Evolutionary conservation across 37 sponge, comb jelly and placozoan genomes (phyloP).

Genomic region (Beroe forskalii): DNA sequence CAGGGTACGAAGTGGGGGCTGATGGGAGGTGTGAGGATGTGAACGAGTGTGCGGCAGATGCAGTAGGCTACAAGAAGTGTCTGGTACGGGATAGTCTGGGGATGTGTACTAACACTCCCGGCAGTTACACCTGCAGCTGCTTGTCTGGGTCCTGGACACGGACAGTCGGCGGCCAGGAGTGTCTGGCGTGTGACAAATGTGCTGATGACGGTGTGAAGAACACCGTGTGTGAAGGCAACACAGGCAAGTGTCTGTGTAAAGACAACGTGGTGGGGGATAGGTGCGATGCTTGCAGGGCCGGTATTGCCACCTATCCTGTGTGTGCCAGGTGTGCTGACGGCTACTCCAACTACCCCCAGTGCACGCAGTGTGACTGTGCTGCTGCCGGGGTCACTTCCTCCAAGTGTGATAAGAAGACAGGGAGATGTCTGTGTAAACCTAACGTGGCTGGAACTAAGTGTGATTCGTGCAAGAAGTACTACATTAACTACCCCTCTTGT

Average conservation of each 20-base stretch:
- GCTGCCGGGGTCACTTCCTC: neutral
- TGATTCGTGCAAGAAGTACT: neutral
- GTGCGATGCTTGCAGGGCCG: neutral
- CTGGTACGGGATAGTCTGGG: neutral
- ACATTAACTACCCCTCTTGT: neutral
- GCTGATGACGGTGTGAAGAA: neutral
- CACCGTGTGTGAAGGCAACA: neutral
- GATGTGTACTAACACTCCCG: neutral
- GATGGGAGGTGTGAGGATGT: conserved; percentile 32
- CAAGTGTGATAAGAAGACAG: neutral
- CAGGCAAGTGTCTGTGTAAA: neutral
- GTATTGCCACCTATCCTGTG: neutral
- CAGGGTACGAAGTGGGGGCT: neutral
- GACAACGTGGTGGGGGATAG: neutral
- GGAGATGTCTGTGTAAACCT: neutral
- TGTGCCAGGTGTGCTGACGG: neutral
- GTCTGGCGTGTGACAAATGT: conserved; percentile 1
- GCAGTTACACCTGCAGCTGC: conserved; percentile 11
- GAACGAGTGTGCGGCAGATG: neutral
- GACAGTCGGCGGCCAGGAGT: neutral
- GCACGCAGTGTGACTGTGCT: neutral
- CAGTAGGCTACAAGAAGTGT: neutral
- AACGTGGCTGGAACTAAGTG: neutral
- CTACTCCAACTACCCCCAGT: neutral
- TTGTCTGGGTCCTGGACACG: neutral